Evolutionary conservation across 2,888 invertebrate species (phyloP), one percentile per base, ranked within the genome.

Genomic region (Baronia brevicornis): DNA sequence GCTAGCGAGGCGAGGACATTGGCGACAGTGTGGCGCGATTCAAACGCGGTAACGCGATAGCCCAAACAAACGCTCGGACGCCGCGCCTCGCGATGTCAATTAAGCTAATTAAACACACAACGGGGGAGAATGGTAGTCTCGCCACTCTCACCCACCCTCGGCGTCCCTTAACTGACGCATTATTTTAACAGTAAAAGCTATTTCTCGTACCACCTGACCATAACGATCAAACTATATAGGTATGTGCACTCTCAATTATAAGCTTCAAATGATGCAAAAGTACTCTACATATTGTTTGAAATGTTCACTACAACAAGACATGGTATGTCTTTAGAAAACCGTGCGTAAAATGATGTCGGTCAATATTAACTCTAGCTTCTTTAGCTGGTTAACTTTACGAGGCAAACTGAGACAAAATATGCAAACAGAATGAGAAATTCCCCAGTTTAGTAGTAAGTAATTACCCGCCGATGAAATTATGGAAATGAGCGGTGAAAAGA

Each of bases 401-500:
- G 60, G 61, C 61, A 67, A 71, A 69, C 67, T 61, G 61, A 58
- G 62, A 60, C 69, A 70, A 75, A 79, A 78, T 78, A 74, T 72
- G 75, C 70, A 72, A 78, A 79, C 72, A 74, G 64, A 69, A 74
- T 64, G 68, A 64, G 69, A 63, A 71, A 69, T 62, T 65, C 61
- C 64, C 56, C 60, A 68, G 64, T 69, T 71, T 71, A 75, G 78
- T 75, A 64, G 71, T 72, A 72, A 77, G 75, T 78, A 78, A 80
- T 82, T 77, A 74, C 64, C 67, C 70, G 68, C 66, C 71, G 70
- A 80, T 80, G 79, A 80, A 78, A 82, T 80, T 84, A 84, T 84
- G 84, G 73, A 82, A 84, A 84, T 84, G 77, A 82, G 78, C 79
- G 77, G 74, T 74, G 73, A 80, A 78, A 82, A 84, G 79, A 84